Base-by-base conservation (phyloP, 2,113 vertebrate species). In the Fregetta grallaria region DNA sequence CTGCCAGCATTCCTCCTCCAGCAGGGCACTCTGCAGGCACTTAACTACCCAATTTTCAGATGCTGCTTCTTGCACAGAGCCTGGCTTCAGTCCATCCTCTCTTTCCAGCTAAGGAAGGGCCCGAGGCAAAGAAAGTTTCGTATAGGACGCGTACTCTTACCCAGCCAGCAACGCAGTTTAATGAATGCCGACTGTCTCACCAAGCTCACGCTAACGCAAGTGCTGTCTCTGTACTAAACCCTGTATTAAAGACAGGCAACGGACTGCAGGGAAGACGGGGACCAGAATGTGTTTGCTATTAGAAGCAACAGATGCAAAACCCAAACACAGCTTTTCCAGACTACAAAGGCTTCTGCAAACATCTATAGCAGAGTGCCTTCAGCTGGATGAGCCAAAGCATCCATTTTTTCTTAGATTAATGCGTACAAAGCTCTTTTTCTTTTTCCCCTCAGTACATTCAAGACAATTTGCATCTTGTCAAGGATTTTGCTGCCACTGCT, bases 41-140 rank as follows among this genome's bases (percentile, higher is more conserved):
- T 86, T 92, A 96, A 84, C 88, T 94, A 91, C 53, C 92, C 94
- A 90, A 92, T 95, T 94, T 96, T 84, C 83, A 76, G 95, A 72
- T 34, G 88, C 96, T 88, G 96, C 67, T 38, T 56, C 96, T 49
- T 14, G 13, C 83, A 11, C 91, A 55, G 92, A 89, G 91, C 93
- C 89, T 95, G 95, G 97, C 96, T 13, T 4, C 27, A 4, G 30
- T 68, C 95, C 95, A 87, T 1, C 10, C 80, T 84, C 91, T 38
- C 19, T 14, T 56, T 65, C 88, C 94, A 92, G 95, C 89, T 29
- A 58, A 87, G 74, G 80, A 70, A 92, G 66, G 59, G 94, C 96
- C 71, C 1, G 8, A 68, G 96, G 97, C 94, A 47, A 4, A 13
- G 44, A 36, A 74, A 90, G 89, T 63, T 85, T 72, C 6, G 16